Percentiles rank a stretch among this genome's conserved stretches.
These are phyloP conservation scores for Anas acuta DNA, from an alignment of 2,797 vertebrate species.

Conservation along the genomic window DNA sequence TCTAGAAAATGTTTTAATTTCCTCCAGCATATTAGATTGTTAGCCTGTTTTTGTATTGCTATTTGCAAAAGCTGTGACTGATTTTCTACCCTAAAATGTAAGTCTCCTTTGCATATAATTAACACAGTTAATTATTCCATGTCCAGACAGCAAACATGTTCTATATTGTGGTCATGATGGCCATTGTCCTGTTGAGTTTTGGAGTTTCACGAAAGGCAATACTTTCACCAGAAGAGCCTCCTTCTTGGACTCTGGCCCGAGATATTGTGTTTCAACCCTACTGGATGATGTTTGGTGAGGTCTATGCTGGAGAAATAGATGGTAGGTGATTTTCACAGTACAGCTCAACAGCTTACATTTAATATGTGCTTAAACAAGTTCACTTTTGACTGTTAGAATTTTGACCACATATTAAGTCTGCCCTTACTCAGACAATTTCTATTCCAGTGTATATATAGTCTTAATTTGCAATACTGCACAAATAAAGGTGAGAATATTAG, in stretches of 20 bases:
- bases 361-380: neutral
- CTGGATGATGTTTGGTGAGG: constrained; percentile 99
- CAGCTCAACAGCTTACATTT: neutral
- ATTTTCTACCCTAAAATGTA: neutral
- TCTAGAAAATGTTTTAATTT: neutral
- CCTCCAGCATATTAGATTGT: neutral
- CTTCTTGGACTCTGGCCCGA: constrained; percentile 89
- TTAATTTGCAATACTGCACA: neutral
- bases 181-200: constrained; percentile 93
- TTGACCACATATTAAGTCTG: neutral
- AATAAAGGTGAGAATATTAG: neutral
- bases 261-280: constrained; percentile 95
- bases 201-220: constrained; percentile 95
- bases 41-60: neutral
- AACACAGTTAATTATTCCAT: neutral
- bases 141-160: constrained; percentile 95
- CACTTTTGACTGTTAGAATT: neutral
- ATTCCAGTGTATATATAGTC: neutral
- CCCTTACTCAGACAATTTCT: neutral
- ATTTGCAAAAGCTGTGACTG: neutral
- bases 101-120: neutral
- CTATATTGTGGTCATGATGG: constrained; percentile 98
- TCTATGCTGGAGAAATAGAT: constrained; percentile 91
- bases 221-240: constrained; percentile 89
- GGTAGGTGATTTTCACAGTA: constrained; percentile 76